Evolutionary conservation across 2,888 invertebrate species (phyloP), one percentile per base, ranked within the genome.

Genomic region (Ophion costatus): DNA sequence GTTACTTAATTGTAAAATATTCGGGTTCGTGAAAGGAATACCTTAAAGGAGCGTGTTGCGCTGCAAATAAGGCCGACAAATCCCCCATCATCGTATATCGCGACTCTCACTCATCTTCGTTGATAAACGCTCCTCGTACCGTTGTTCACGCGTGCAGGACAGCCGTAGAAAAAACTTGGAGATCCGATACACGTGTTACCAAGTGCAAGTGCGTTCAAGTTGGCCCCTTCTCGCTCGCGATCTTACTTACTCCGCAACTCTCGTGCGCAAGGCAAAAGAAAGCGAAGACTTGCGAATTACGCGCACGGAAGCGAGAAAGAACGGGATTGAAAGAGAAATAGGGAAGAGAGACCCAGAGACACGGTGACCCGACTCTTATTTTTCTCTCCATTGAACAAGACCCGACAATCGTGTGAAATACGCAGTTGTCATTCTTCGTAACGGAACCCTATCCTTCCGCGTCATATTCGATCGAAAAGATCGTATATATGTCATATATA

Each of bases 251-350:
- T 33, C 33, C 64, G 67, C 66, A 67, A 71, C 69, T 82, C 66
- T 80, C 80, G 74, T 75, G 80, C 70, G 56, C 61, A 24, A 76
- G 73, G 86, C 73, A 83, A 86, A 87, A 85, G 87, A 87, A 87
- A 87, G 87, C 87, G 87, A 87, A 87, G 86, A 83, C 85, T 75
- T 79, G 67, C 70, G 83, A 82, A 80, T 77, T 82, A 82, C 85
- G 82, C 69, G 73, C 80, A 77, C 80, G 85, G 80, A 82, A 82
- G 80, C 80, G 73, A 73, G 73, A 76, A 73, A 77, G 76, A 85
- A 73, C 80, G 80, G 76, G 73, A 80, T 76, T 80, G 82, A 85
- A 82, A 82, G 82, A 82, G 82, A 85, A 82, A 76, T 63, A 85
- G 71, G 74, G 20, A 74, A 69, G 67, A 57, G 77, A 84, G 76